Conservation (phyloP, 2,797 vertebrate genomes). For the Rhincodon typus region DNA sequence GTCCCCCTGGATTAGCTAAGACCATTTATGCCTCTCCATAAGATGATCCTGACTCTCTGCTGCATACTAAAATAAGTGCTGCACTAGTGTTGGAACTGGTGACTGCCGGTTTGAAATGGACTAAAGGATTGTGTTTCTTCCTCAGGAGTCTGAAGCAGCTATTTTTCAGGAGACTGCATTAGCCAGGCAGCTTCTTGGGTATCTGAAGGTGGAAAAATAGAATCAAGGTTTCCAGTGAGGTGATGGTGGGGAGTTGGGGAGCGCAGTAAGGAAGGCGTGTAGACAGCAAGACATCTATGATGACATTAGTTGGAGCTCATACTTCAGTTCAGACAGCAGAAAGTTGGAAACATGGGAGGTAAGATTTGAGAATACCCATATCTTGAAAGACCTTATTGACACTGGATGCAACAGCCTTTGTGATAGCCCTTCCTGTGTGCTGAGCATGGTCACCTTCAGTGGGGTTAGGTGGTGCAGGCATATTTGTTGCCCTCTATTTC, state of each 20-base stretch:
- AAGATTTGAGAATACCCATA: not conserved
- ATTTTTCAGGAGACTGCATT: not conserved
- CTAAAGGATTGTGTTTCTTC: not conserved
- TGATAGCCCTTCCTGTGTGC: not conserved
- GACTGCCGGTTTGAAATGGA: not conserved
- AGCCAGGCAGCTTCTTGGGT: not conserved
- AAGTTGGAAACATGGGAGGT: not conserved
- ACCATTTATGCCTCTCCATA: not conserved
- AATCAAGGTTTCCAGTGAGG: not conserved
- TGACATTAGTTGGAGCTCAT: not conserved
- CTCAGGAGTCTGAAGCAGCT: not conserved
- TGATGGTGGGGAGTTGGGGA: not conserved
- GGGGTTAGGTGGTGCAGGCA: not conserved
- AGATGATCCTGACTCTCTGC: no score
- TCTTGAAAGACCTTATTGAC: not conserved
- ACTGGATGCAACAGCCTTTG: not conserved
- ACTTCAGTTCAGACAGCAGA: not conserved
- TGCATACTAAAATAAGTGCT: no score
- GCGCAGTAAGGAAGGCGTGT: no score
- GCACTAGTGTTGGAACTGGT: not conserved
- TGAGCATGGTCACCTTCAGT: not conserved
- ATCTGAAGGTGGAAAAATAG: not conserved
- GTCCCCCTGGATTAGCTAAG: not conserved
- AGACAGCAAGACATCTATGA: no score
- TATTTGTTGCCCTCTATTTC: not conserved